Evolutionary conservation across 2,797 vertebrate species (phyloP), one percentile per base, ranked within the genome.

Genomic region (Hypotaenidia okinawae): DNA sequence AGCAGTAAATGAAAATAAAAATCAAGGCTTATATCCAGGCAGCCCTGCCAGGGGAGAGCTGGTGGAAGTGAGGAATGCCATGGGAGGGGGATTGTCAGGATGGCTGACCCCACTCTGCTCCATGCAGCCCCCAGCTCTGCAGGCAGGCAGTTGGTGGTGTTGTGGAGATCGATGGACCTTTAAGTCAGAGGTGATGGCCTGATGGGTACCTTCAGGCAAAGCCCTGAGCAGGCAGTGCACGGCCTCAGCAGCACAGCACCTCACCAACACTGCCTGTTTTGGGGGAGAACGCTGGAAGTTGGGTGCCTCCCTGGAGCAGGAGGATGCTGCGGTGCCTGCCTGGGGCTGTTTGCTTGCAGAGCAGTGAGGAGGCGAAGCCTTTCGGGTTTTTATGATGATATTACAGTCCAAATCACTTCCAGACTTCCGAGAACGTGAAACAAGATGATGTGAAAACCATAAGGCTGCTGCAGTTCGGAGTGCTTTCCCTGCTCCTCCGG

Each of bases 401-500:
- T 79, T 87, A 12, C n/a, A 87, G 86, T 16, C 92, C 89, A 92
- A 66, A 96, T 95, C 77, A 35, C 78, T 94, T 84, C 94, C 94
- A 92, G 95, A 62, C 81, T 93, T 80, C 51, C 1, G 2, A 85
- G 75, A 58, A 93, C 32, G 61, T 64, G 92, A 90, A 87, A 75
- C 87, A 95, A 80, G 90, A 84, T 91, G 93, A 95, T 96, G 94
- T 82, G 90, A 89, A 95, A 95, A 96, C 61, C 91, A 84, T 78
- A 21, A 94, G 86, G 74, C 80, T 22, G 3, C 22, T 16, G 2
- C 11, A 69, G 86, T 93, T 95, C 13, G 62, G 74, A 89, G 90
- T 23, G 15, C 43, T 80, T 76, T 37, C 75, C 1, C 0, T 82
- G 59, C 74, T 89, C 84, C 67, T 76, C 77, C 66, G 81, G 86